A percentile compares a stretch with the other conserved stretches of the same genome.
Evolutionary conservation across 2,888 invertebrate species (phyloP).

Genomic region (Hetaerina titia): DNA sequence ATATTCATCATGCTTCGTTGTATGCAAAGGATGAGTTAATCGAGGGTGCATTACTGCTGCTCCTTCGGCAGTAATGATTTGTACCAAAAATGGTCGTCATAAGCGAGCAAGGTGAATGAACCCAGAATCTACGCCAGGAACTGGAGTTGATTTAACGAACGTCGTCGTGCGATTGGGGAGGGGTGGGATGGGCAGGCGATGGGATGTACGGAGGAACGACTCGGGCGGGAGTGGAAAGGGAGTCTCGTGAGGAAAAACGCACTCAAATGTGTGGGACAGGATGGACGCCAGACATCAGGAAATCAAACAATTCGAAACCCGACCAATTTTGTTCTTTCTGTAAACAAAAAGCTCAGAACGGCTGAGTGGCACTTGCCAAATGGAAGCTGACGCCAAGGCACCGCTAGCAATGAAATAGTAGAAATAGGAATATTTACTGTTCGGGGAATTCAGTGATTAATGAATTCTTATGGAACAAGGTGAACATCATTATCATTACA

Average conservation of each 20-base stretch:
- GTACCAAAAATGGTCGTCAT: too few relatives aligned
- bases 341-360: background rate
- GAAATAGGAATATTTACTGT: too few relatives aligned
- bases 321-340: background rate
- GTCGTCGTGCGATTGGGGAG: background rate
- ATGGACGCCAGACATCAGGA: constrained; percentile 45
- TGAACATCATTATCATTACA: too few relatives aligned
- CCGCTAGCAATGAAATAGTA: too few relatives aligned
- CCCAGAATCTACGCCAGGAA: background rate
- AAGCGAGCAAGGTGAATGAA: background rate
- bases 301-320: constrained; percentile 32
- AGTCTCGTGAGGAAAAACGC: background rate
- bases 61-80: too few relatives aligned
- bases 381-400: background rate
- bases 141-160: background rate
- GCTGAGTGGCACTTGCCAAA: background rate
- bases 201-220: background rate
- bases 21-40: too few relatives aligned
- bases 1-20: too few relatives aligned
- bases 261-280: background rate
- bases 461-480: too few relatives aligned
- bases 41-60: too few relatives aligned
- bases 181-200: background rate
- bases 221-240: background rate
- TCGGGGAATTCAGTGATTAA: too few relatives aligned